phyloP scores from a whole-genome alignment of 1,140 invertebrate species.

The Planococcus citri region DNA sequence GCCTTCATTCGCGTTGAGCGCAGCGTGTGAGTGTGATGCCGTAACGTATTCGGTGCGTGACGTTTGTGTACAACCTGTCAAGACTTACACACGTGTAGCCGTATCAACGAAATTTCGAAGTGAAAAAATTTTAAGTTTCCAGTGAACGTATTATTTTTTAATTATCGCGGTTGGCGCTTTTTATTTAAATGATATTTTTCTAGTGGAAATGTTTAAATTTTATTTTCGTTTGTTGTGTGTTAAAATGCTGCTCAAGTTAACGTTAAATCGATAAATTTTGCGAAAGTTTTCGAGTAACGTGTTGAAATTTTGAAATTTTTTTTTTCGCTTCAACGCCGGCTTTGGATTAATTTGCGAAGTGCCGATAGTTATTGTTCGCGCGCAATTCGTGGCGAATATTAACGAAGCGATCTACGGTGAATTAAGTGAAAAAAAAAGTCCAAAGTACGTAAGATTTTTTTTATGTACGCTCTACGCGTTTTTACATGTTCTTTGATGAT shows the following conservation, averaged over 20 bases:
- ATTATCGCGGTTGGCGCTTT: too few species aligned
- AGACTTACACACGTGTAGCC: background rate
- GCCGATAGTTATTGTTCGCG: background rate
- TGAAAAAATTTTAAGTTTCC: background rate
- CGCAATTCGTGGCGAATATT: background rate
- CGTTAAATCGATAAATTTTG: too few species aligned
- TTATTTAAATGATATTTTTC: background rate
- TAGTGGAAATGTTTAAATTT: background rate
- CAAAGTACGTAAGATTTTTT: background rate
- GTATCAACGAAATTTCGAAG: background rate
- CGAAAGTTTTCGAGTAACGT: too few species aligned
- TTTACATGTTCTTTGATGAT: slow-evolving; percentile 16
- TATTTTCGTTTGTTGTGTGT: background rate
- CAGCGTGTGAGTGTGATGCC: background rate
- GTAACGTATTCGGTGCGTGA: background rate
- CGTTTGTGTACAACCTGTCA: background rate
- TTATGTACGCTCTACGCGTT: slow-evolving; percentile 9
- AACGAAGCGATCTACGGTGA: too few species aligned
- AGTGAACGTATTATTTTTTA: background rate
- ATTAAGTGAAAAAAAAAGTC: background rate
- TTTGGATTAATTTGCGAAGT: background rate
- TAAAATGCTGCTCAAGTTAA: background rate
- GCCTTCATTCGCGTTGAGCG: background rate
- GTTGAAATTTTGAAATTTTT: too few species aligned
- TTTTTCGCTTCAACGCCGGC: background rate